Base-by-base conservation (phyloP, 2,113 vertebrate genomes). In the Osmerus eperlanus region DNA sequence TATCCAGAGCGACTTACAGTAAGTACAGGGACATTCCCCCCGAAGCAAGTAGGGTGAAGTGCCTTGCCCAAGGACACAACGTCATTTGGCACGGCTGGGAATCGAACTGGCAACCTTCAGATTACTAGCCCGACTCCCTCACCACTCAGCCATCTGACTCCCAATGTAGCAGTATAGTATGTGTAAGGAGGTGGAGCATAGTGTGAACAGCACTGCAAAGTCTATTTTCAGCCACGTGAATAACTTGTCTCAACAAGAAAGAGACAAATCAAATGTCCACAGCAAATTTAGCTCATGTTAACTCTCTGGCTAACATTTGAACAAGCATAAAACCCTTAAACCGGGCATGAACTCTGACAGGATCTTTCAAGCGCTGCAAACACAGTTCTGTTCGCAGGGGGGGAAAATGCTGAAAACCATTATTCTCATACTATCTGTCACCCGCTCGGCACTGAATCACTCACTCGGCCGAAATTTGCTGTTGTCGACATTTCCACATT, bases 401-500 rank as follows among this genome's bases (percentile, higher is more conserved):
- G 76, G 77, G 70, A 74, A 78, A 81, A 80, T 69, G 82, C 77
- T 73, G 81, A 87, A 84, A 71, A 66, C 81, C 56, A 76, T 85
- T 72, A 73, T 74, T 86, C 78, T 86, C 82, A 4, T 54, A 54
- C 55, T 6, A 70, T 74, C 70, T 85, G 84, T 84, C 77, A 54
- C 76, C 77, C 86, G 63, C 67, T 86, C 79, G 78, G 77, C 82
- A 66, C 78, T 88, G 84, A 89, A 89, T 89, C 84, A 84, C 82
- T 88, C 84, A 84, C 73, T 88, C 65, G 47, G 71, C 80, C 82
- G 73, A 83, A 86, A 84, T 87, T 79, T 86, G 86, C 87, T 81
- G 86, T 86, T 87, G 88, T 86, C 88, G 85, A 89, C 86, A 80
- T 87, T 88, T 86, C 86, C 83, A 88, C 85, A 87, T 87, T 88